Conservation (phyloP, 2,888 invertebrate genomes). For the Caenorhabditis sp. region DNA sequence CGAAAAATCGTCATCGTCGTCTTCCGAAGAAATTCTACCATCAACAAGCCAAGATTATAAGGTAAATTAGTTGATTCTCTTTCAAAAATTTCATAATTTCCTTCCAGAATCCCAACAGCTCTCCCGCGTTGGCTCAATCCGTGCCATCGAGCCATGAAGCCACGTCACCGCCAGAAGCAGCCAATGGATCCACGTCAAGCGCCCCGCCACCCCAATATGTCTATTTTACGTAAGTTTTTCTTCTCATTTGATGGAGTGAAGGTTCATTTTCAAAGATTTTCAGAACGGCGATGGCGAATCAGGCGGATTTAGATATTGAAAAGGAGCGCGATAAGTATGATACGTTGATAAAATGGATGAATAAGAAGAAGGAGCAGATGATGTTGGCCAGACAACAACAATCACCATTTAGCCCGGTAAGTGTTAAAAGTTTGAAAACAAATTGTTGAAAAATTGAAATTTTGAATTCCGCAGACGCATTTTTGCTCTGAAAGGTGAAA, state of each 20-base stretch:
- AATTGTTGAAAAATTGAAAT: no score
- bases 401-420: slow-evolving; percentile 26
- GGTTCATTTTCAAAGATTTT: slow-evolving; percentile 2
- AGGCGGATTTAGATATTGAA: slow-evolving; percentile 39
- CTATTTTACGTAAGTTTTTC: slow-evolving; percentile 23
- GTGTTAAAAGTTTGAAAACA: neutral
- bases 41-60: neutral
- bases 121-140: slow-evolving; percentile 18
- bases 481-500: no score
- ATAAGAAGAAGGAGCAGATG: neutral
- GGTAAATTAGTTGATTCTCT: no score
- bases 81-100: no score
- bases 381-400: neutral
- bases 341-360: slow-evolving; percentile 20
- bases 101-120: slow-evolving; percentile 11
- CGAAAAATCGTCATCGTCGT: neutral
- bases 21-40: neutral
- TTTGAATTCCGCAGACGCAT: no score
- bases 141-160: slow-evolving; percentile 35
- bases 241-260: neutral
- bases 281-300: slow-evolving; percentile 43
- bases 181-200: slow-evolving; percentile 1
- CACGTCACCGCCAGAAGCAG: slow-evolving; percentile 24
- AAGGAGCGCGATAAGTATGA: slow-evolving; percentile 34
- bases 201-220: neutral